phyloP scores from a whole-genome alignment of 2,888 invertebrate genomes.

The Xylocampa areola region DNA sequence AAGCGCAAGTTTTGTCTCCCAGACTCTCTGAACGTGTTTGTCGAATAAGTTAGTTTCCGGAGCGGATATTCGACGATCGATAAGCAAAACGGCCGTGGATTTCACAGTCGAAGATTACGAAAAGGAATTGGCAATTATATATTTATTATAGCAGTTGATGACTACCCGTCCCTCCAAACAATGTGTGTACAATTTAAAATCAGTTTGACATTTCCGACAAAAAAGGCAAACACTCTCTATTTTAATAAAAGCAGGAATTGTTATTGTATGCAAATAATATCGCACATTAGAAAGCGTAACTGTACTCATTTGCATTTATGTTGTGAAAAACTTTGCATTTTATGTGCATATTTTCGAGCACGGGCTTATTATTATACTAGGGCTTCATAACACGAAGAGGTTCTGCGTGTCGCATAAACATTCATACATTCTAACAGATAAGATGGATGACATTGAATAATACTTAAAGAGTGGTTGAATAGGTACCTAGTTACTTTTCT shows the following conservation, averaged over 20 bases:
- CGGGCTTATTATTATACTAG: constrained; percentile 15
- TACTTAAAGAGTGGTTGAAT: constrained; percentile 21
- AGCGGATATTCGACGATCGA: too few species aligned
- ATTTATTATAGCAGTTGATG: too few species aligned
- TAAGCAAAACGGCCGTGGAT: too few species aligned
- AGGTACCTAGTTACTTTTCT: constrained; percentile 8
- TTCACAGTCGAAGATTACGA: too few species aligned
- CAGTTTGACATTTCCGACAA: too few species aligned
- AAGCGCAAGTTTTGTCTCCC: too few species aligned
- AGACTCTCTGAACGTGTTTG: too few species aligned
- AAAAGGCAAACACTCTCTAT: too few species aligned
- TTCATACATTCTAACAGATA: constrained; percentile 32
- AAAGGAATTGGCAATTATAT: too few species aligned
- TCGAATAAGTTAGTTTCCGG: too few species aligned
- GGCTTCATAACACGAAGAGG: constrained; percentile 25
- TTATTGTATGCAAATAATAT: constrained; percentile 1
- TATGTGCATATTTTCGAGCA: constrained; percentile 18
- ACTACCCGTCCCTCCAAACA: too few species aligned
- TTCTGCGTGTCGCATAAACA: constrained; percentile 35
- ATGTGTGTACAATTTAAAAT: too few species aligned
- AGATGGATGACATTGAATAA: constrained; percentile 16
- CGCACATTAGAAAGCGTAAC: neutral
- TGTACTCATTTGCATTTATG: neutral
- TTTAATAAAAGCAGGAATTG: neutral
- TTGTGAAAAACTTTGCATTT: neutral